Evolutionary conservation across 2,113 vertebrate genomes (phyloP), one percentile per base, ranked within the genome.

Genomic region (Phrynocephalus versicolor): DNA sequence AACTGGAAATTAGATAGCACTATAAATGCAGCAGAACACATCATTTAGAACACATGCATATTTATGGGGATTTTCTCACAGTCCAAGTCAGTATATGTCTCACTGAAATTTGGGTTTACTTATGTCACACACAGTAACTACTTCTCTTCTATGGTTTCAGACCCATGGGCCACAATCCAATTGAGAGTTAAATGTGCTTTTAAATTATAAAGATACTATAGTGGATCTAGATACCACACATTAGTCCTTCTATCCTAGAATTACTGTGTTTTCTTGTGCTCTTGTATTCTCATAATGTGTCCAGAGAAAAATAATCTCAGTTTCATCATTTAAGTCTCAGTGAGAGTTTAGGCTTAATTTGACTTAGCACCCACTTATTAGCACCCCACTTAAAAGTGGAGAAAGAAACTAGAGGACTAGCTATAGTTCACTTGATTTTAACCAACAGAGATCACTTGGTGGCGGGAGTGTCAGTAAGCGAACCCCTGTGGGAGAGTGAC

Each of bases 1-100:
- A 62, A 90, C 82, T 88, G 74, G 5, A 76, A 75, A 85, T 82
- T 87, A 83, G 39, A 65, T 84, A 87, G 83, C 2, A 19, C 1
- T 33, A 7, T 15, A 89, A 70, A 64, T 3, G 0, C 14, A 84
- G 64, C 6, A 55, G 2, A 82, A 35, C 69, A 62, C 37, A 1
- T 82, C 71, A 8, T 9, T 70, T 85, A 62, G 14, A 37, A 81
- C 30, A 71, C 74, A 85, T 45, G 37, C 15, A n/a, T 39, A 0
- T 57, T 25, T 70, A 7, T 77, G 0, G 77, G 45, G 2, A 1
- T 81, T 58, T 51, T 25, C 21, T 81, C 30, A 86, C 1, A 64
- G 80, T 81, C 15, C 57, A 1, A 45, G 69, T 13, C 37, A 21
- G 10, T 33, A 30, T 0, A 8, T 60, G 51, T 85, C 9, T 58